A percentile compares a stretch with the other conserved stretches of the same genome.
These are phyloP conservation scores for Emys orbicularis DNA, from an alignment of 2,797 vertebrate genomes.

Conservation along the genomic window DNA sequence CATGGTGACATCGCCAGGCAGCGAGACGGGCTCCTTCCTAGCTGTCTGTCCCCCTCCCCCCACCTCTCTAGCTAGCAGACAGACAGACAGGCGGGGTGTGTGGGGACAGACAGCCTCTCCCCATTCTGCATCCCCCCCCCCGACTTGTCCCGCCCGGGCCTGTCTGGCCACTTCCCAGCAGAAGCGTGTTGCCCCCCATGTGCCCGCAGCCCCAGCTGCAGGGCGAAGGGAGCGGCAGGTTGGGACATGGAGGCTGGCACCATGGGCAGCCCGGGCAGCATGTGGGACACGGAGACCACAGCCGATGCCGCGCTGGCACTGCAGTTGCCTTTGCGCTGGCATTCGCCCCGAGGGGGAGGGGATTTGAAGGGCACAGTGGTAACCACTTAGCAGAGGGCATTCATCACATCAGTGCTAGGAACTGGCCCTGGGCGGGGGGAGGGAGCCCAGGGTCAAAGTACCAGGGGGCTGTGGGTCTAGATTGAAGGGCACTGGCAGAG, in stretches of 20 bases:
- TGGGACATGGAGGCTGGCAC: no score
- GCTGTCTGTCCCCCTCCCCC: not conserved
- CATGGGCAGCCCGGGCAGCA: not conserved
- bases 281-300: not conserved
- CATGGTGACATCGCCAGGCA: not conserved
- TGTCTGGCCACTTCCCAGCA: not conserved
- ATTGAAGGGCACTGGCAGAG: no score
- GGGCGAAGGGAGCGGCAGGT: no score
- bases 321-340: not conserved
- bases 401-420: not conserved
- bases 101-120: not conserved
- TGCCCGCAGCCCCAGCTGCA: not conserved
- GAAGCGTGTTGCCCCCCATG: not conserved
- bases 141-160: not conserved
- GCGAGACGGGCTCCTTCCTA: not conserved
- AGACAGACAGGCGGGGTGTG: not conserved
- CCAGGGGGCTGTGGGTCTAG: no score
- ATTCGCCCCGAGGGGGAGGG: not conserved
- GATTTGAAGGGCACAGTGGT: not conserved
- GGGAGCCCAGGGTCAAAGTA: not conserved
- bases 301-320: not conserved
- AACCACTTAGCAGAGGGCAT: constrained; percentile 2
- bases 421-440: not conserved
- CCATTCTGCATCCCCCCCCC: not conserved
- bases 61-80: not conserved